A percentile compares a stretch with the other conserved stretches of the same genome.
These are phyloP conservation scores for Yponomeuta sedellus DNA, from an alignment of 2,888 invertebrate genomes.

Conservation along the genomic window DNA sequence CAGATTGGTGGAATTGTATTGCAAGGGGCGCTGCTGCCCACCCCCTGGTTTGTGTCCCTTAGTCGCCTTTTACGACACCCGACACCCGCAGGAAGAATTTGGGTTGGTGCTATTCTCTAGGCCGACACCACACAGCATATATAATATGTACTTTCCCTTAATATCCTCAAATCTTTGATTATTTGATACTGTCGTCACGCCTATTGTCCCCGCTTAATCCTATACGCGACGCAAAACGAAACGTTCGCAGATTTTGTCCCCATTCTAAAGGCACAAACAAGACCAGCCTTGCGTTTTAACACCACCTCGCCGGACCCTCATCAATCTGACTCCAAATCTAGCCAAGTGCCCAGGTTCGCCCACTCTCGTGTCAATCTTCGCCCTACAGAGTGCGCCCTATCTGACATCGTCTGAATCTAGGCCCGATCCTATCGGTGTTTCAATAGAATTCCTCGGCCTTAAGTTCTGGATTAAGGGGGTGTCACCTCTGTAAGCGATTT, in stretches of 20 bases:
- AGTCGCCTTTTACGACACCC: no score
- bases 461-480: constrained; percentile 19
- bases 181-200: no score
- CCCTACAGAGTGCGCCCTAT: constrained; percentile 22
- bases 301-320: constrained; percentile 21
- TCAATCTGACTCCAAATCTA: constrained; percentile 37
- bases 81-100: no score
- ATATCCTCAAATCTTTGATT: no score
- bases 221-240: neutral
- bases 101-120: no score
- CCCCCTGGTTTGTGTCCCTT: no score
- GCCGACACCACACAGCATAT: no score
- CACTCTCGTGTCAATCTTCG: constrained; percentile 50
- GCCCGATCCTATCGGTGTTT: constrained; percentile 26
- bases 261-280: neutral
- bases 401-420: constrained; percentile 22
- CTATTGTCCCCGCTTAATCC: neutral
- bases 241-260: neutral
- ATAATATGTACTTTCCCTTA: no score
- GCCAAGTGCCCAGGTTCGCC: constrained; percentile 35
- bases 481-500: constrained; percentile 17
- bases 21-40: no score
- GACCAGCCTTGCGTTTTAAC: constrained; percentile 7
- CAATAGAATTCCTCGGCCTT: constrained; percentile 26
- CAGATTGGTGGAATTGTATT: no score